Base-by-base conservation (phyloP, 2,888 invertebrate species). In the Drosophila pegasa region DNA sequence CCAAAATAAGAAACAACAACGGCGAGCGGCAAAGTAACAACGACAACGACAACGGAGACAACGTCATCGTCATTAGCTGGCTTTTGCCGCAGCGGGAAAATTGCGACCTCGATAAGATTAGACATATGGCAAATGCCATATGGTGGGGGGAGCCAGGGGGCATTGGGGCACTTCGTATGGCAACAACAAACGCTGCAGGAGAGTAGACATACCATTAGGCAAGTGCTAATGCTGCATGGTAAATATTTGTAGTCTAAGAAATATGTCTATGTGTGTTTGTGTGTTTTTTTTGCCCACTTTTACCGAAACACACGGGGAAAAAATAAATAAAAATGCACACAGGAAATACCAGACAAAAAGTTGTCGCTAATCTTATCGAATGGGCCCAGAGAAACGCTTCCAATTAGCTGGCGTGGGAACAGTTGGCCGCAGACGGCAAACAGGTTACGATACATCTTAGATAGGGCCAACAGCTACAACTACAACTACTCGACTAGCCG, bases 351-450 rank as follows among this genome's bases (percentile, higher is more conserved):
- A 80, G 73, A 67, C 67, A 71, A 77, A 71, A 77, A 80, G 68
- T 63, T 67, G 64, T 75, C 61, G 71, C 71, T 87, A 89, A 91
- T 90, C 91, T 91, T 89, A 91, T 91, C 90, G 72, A 78, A 73
- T 64, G 64, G 61, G 77, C 63, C 66, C 52, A 65, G 72, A 75
- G 74, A 70, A 86, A 82, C 74, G 67, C 63, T 65, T 64, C 62
- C 71, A 73, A 63, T 71, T 79, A 89, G 84, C 86, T 84, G 88
- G 78, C 86, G 86, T 87, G 86, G 86, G 90, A 87, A 89, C 65
- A 78, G 37, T 67, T 63, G 63, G 69, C 43, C 48, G 37, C 27
- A 51, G 63, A 63, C 80, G 48, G 56, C 66, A 70, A 82, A 80
- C 71, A 68, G 81, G 66, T 69, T 68, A 45, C 81, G 66, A 76